These are phyloP conservation scores for Halisarca cf. caerulea DNA, from an alignment of 37 sponge, comb jelly and placozoan genomes.

Conservation along the genomic window DNA sequence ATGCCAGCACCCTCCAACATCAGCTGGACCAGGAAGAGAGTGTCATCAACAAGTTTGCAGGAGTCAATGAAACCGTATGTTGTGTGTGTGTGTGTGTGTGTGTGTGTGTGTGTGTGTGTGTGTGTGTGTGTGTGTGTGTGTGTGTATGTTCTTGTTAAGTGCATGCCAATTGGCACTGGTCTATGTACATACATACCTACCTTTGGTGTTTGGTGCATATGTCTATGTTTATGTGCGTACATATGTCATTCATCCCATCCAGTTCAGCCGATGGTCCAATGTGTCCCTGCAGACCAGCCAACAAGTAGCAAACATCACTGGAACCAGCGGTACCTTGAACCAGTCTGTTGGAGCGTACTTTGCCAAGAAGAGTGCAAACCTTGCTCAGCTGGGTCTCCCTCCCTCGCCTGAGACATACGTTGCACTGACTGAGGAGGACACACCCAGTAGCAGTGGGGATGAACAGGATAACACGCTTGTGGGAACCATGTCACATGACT, in stretches of 20 bases:
- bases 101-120: no score
- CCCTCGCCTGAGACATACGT: not conserved
- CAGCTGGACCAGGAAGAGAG: conserved; percentile 10
- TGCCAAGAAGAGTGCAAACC: not conserved
- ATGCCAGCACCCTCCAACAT: not conserved
- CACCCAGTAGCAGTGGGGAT: not conserved
- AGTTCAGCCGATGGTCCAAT: no score
- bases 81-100: no score
- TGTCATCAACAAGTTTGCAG: not conserved
- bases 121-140: no score
- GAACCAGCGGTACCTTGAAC: not conserved
- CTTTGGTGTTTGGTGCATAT: no score
- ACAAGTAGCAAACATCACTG: no score
- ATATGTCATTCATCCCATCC: no score
- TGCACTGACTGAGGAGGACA: not conserved
- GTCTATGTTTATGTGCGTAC: no score
- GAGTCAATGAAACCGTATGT: not conserved
- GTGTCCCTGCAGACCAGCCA: no score
- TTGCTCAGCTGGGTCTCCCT: not conserved
- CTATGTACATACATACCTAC: no score
- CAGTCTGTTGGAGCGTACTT: conserved; percentile 16
- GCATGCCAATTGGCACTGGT: no score
- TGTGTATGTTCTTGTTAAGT: no score
- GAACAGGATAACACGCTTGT: not conserved
- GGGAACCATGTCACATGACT: not conserved